Base-by-base conservation (phyloP, 1,140 invertebrate species). In the Asbolus verrucosus region DNA sequence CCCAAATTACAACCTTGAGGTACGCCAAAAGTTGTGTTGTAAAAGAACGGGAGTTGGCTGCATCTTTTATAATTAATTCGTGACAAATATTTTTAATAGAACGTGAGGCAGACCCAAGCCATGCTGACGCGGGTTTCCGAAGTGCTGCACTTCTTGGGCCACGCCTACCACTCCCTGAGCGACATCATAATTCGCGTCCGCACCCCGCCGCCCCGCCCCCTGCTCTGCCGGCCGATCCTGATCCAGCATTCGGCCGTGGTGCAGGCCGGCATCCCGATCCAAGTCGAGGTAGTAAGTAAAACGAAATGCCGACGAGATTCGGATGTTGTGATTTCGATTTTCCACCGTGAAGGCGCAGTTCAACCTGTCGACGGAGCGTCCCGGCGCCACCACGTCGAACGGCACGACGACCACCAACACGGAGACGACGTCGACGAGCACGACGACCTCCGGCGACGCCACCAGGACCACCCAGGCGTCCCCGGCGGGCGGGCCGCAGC, bases 131-230 rank as follows among this genome's bases (percentile, higher is more conserved):
- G 88, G 9, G 90, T 94, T 0, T 91, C 90, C 0, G 90, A 93
- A 79, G 84, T 91, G 15, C 84, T 96, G 69, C 96, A 98, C 79
- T 90, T 89, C 62, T 82, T 97, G 61, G 88, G 93, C 3, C 96
- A 97, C 78, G 90, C 92, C 15, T 92, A 92, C 80, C 96, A 98
- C 80, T 89, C 91, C 1, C 82, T 96, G 6, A 96, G 94, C 78
- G 95, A 98, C 76, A 85, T 95, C 21, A 90, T 90, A 80, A 86
- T 94, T 31, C 88, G 93, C 72, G 85, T 93, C 21, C 83, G 84
- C 16, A 84, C 87, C 69, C 80, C 86, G 4, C 88, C 91, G 8
- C 92, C 92, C 0, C 82, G 93, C 69, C 84, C 87, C 69, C 82
- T 95, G 15, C 83, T 88, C 43, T 92, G 90, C 75, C 84, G 88